phyloP scores from a whole-genome alignment of 2,113 vertebrate genomes.

The Pluvianellus socialis region DNA sequence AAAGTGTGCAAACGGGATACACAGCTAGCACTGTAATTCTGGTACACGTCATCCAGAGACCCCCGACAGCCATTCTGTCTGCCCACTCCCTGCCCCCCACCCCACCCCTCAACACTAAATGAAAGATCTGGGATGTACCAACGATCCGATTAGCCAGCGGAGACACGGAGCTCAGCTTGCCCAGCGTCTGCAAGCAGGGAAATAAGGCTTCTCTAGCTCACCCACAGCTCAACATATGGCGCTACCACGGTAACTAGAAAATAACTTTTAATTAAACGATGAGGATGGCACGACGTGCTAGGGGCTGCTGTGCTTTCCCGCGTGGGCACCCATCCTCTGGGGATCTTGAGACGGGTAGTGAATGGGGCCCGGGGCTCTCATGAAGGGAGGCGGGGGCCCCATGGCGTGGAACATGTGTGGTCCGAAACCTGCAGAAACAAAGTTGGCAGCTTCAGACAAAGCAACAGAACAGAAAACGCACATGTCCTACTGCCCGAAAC shows the following conservation, averaged over 20 bases:
- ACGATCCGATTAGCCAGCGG: conserved; percentile 4
- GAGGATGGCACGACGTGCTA: conserved; percentile 51
- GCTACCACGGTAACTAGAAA: conserved; percentile 73
- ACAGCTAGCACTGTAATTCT: background rate
- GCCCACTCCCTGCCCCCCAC: background rate
- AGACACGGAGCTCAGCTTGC: conserved; percentile 41
- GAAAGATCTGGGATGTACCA: background rate
- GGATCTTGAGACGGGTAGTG: conserved; percentile 97
- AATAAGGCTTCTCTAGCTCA: conserved; percentile 54
- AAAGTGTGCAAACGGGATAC: conserved; percentile 49
- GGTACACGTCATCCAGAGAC: conserved; percentile 3
- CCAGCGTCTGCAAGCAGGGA: conserved; percentile 44
- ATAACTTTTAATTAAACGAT: conserved; percentile 23
- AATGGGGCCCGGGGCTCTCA: conserved; percentile 93
- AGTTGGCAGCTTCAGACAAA: background rate
- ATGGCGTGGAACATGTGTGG: conserved; percentile 89
- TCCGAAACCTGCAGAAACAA: conserved; percentile 83
- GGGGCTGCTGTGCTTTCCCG: conserved; percentile 84
- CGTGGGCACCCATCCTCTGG: conserved; percentile 94
- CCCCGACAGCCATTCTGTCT: background rate
- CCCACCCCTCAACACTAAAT: background rate
- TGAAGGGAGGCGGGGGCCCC: conserved; percentile 89
- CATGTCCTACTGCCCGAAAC: background rate
- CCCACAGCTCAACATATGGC: conserved; percentile 65
- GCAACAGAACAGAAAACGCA: background rate